Evolutionary conservation across 1,140 invertebrate genomes (phyloP).

Genomic region (Trialeurodes vaporariorum): DNA sequence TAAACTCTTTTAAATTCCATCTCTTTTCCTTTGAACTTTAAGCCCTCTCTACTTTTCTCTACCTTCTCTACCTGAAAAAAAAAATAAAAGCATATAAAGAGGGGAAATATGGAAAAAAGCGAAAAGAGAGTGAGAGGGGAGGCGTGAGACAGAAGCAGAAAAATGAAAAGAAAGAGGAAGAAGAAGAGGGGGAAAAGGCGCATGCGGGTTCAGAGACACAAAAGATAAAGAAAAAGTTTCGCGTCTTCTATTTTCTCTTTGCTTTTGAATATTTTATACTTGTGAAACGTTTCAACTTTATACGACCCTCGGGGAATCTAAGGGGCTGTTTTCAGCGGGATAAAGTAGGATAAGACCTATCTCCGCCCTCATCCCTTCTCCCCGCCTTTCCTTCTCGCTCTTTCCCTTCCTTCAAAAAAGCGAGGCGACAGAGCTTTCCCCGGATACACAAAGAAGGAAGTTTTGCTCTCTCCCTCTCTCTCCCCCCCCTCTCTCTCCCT

Average conservation of each 20-base stretch:
- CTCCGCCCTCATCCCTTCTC: not conserved
- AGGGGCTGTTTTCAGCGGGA: not conserved
- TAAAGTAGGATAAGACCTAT: not conserved
- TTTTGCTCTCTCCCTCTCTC: too few species aligned
- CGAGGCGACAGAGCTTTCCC: not conserved
- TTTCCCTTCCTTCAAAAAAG: too few species aligned
- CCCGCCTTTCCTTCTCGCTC: too few species aligned
- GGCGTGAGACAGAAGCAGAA: not conserved
- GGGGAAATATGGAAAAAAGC: not conserved
- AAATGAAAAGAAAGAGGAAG: not conserved
- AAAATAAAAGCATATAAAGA: too few species aligned
- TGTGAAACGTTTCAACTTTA: not conserved
- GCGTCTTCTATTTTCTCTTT: not conserved
- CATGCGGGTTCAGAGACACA: too few species aligned
- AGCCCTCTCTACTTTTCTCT: too few species aligned
- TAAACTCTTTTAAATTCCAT: too few species aligned
- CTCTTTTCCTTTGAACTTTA: too few species aligned
- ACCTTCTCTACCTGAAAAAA: too few species aligned
- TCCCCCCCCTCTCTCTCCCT: too few species aligned
- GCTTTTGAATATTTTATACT: conserved; percentile 1
- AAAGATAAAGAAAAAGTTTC: too few species aligned
- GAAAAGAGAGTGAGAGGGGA: not conserved
- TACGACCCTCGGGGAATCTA: not conserved
- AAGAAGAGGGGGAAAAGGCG: too few species aligned
- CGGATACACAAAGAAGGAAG: not conserved